Percentiles rank a stretch among this genome's conserved stretches.
phyloP scores from a whole-genome alignment of 1,140 invertebrate genomes.

The Dendroctonus ponderosae region DNA sequence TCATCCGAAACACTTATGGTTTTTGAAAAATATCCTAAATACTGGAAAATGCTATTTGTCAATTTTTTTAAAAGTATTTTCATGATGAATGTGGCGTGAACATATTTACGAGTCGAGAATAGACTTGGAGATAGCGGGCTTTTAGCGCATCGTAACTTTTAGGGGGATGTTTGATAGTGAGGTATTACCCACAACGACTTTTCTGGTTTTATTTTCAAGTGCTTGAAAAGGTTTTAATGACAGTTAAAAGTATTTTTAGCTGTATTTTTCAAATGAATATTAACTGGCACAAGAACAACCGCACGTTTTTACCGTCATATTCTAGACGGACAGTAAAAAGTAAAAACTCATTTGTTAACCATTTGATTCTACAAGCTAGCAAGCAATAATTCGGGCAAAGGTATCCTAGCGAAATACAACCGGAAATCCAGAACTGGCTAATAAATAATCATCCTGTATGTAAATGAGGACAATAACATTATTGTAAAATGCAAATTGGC shows the following conservation, averaged over 20 bases:
- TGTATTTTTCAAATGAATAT: too few species aligned
- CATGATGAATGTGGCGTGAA: constrained; percentile 14
- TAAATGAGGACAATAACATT: constrained; percentile 42
- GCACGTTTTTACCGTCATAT: too few species aligned
- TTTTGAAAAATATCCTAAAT: constrained; percentile 1
- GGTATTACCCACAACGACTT: too few species aligned
- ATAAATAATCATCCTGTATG: constrained; percentile 39
- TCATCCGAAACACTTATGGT: constrained; percentile 9
- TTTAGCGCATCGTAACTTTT: constrained; percentile 11
- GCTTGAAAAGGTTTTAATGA: too few species aligned
- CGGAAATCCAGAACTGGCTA: constrained; percentile 28
- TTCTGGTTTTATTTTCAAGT: too few species aligned
- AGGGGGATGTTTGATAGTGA: neutral
- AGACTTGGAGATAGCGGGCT: constrained; percentile 12
- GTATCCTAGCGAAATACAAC: constrained; percentile 4
- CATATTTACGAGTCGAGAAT: constrained; percentile 18
- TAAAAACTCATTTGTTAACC: too few species aligned
- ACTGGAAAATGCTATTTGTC: constrained; percentile 4
- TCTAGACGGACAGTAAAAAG: too few species aligned
- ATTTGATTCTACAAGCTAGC: too few species aligned
- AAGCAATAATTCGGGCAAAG: too few species aligned
- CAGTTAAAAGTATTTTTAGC: too few species aligned
- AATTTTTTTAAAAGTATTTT: constrained; percentile 14
- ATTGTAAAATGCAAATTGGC: constrained; percentile 41
- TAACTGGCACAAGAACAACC: too few species aligned